Percentiles rank a stretch among this genome's conserved stretches.
Evolutionary conservation across 2,797 vertebrate species (phyloP).

Genomic region (Brachymystax lenok): DNA sequence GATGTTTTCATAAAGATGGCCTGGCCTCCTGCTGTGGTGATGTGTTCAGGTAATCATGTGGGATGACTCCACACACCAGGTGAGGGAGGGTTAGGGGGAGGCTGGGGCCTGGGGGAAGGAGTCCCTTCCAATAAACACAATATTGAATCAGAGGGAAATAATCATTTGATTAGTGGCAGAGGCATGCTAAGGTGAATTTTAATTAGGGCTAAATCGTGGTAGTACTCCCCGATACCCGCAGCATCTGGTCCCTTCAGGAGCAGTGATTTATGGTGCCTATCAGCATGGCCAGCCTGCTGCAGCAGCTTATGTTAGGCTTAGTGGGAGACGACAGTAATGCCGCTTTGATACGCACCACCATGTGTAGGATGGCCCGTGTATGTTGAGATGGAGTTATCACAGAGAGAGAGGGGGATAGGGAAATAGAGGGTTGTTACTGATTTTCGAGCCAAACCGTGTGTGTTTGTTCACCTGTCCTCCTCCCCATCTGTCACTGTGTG

Average conservation of each 20-base stretch:
- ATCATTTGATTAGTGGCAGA: slow-evolving; percentile 77
- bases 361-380: slow-evolving; percentile 63
- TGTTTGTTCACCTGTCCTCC: slow-evolving; percentile 56
- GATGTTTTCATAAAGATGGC: neutral
- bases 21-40: neutral
- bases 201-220: slow-evolving; percentile 91
- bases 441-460: slow-evolving; percentile 72
- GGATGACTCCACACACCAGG: neutral
- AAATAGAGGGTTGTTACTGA: slow-evolving; percentile 45
- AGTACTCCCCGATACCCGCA: slow-evolving; percentile 86
- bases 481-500: slow-evolving; percentile 71
- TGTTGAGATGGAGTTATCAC: slow-evolving; percentile 40
- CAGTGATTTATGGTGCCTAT: slow-evolving; percentile 90
- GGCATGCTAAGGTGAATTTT: slow-evolving; percentile 88
- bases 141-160: slow-evolving; percentile 59
- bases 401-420: neutral
- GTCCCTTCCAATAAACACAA: slow-evolving; percentile 20
- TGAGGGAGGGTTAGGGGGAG: neutral
- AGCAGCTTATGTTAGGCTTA: slow-evolving; percentile 67
- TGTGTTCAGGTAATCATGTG: slow-evolving; percentile 13
- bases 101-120: neutral
- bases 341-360: slow-evolving; percentile 69
- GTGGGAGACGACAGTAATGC: slow-evolving; percentile 73
- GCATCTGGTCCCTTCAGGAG: slow-evolving; percentile 91
- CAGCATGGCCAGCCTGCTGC: slow-evolving; percentile 86